Evolutionary conservation across 2,113 vertebrate genomes (phyloP), one percentile per base, ranked within the genome.

Genomic region (Tragelaphus scriptus): DNA sequence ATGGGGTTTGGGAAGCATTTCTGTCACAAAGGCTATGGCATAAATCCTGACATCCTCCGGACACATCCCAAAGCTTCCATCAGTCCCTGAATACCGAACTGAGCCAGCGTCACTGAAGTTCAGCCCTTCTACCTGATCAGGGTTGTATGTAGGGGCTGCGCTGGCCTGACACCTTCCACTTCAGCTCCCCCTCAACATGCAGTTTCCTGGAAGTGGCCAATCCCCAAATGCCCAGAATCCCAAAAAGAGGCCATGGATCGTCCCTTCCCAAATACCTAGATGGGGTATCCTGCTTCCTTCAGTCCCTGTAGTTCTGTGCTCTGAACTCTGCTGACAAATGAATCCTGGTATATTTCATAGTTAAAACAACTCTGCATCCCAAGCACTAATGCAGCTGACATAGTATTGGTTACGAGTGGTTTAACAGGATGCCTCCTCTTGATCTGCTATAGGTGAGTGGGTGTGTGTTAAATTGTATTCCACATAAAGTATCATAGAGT

Each of bases 111-210:
- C 85, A 47, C 19, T 5, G 44, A 79, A 56, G 32, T 55, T 11
- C 80, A 61, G 16, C 23, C 47, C 77, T 81, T 55, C 51, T 26
- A 0, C 65, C 6, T 4, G 47, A 25, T 26, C 17, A n/a, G 63
- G 32, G 0, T 2, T 36, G 12, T 25, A 55, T 19, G 21, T 32
- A 84, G 59, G 71, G 26, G 19, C 30, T 14, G 58, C 55, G 32
- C 63, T 61, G 89, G 23, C 30, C 53, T 1, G 4, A 21, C 25
- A 25, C 28, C 91, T 40, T 85, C 30, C 63, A 71, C 28, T 63
- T 40, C 40, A 56, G 14, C 12, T 7, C 11, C 40, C 12, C 2
- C 1, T 63, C 17, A 32, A 30, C 0, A 1, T 1, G 16, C 0
- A 44, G 36, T 11, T 68, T 65, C 81, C 26, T 26, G 14, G 17